Percentiles rank a stretch among this genome's conserved stretches.
phyloP scores from a whole-genome alignment of 2,113 vertebrate species.

The Apteryx owenii region DNA sequence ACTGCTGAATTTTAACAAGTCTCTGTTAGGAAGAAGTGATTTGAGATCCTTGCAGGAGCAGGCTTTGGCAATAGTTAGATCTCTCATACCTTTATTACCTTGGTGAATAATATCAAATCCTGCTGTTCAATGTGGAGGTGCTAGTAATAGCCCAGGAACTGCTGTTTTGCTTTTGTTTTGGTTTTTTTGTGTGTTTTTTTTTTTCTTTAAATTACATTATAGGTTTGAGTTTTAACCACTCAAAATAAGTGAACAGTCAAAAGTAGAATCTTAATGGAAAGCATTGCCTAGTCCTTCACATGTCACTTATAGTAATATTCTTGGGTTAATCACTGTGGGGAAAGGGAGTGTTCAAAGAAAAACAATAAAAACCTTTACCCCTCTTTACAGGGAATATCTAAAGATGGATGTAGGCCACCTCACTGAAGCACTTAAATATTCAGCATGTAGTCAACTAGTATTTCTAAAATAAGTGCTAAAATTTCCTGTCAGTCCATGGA shows the following conservation, averaged over 20 bases:
- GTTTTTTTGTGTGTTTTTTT: neutral
- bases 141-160: neutral
- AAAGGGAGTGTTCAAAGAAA: neutral
- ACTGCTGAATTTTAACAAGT: constrained; percentile 18
- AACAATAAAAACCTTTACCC: neutral
- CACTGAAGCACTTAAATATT: neutral
- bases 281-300: neutral
- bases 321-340: neutral
- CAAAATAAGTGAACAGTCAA: neutral
- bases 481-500: neutral
- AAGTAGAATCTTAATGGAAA: neutral
- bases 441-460: neutral
- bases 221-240: neutral
- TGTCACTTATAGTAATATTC: neutral
- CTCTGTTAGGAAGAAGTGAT: neutral
- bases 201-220: neutral
- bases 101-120: neutral
- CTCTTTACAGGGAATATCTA: neutral
- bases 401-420: neutral
- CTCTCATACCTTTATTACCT: neutral
- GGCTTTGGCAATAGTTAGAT: neutral
- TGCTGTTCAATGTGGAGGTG: neutral
- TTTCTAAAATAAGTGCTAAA: neutral
- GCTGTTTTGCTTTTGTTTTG: neutral
- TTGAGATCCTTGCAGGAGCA: neutral